Conservation (phyloP, 2,797 vertebrate genomes). For the Lepilemur septentrionalis region DNA sequence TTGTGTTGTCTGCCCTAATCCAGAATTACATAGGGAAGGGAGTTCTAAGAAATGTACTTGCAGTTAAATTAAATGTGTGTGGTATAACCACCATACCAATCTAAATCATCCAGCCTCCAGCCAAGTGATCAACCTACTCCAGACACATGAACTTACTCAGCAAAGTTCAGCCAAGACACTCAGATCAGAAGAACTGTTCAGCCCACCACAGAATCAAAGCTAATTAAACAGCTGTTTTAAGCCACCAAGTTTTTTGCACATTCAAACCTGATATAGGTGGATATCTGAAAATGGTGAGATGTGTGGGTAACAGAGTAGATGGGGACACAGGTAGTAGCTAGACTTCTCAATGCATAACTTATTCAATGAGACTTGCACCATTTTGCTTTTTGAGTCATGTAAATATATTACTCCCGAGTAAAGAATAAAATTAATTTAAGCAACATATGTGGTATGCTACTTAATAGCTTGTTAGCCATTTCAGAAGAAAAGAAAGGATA, state of each 20-base stretch:
- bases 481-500: not conserved
- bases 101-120: not conserved
- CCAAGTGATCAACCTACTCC: not conserved
- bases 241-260: not conserved
- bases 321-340: not conserved
- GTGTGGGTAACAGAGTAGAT: not conserved
- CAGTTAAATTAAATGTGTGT: not conserved
- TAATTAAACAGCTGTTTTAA: not conserved
- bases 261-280: not conserved
- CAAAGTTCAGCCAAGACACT: not conserved
- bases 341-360: not conserved
- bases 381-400: not conserved
- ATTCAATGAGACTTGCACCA: not conserved
- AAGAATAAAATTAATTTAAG: not conserved
- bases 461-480: not conserved
- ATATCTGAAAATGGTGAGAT: not conserved
- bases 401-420: not conserved
- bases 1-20: not conserved
- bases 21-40: not conserved
- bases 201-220: not conserved
- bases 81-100: not conserved
- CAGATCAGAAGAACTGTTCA: not conserved
- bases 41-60: not conserved
- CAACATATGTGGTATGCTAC: not conserved
- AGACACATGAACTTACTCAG: not conserved